A percentile compares a stretch with the other conserved stretches of the same genome.
Evolutionary conservation across 2,113 vertebrate genomes (phyloP).

Genomic region (Centropristis striata): DNA sequence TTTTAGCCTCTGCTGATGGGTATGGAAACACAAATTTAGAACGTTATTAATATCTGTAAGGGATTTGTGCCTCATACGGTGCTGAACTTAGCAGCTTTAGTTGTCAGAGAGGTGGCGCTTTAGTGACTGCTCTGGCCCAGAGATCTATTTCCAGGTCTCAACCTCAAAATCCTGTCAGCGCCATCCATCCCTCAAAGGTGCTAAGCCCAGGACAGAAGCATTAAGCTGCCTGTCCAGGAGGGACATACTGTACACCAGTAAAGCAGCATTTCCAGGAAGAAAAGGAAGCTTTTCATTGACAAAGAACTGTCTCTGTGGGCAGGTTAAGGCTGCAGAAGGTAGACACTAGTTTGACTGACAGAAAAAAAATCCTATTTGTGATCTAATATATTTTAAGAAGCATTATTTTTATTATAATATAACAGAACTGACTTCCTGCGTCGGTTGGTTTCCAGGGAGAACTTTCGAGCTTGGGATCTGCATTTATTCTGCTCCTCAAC

Average conservation of each 20-base stretch:
- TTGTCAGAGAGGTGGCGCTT: background rate
- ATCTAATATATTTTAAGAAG: no score
- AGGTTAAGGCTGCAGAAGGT: background rate
- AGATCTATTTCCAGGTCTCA: conserved; percentile 69
- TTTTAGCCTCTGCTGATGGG: conserved; percentile 1
- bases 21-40: conserved; percentile 23
- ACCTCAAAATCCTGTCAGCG: conserved; percentile 58
- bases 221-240: conserved; percentile 19
- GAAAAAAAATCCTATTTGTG: background rate
- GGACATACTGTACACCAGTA: background rate
- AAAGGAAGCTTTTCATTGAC: background rate
- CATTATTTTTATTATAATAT: background rate
- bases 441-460: conserved; percentile 89
- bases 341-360: background rate
- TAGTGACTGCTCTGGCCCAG: conserved; percentile 35
- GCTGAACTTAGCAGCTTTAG: conserved; percentile 43
- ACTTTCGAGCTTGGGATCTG: conserved; percentile 86
- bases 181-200: conserved; percentile 26
- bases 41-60: conserved; percentile 22
- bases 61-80: conserved; percentile 20
- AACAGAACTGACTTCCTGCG: conserved; percentile 88
- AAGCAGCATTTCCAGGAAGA: background rate
- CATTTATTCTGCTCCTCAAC: conserved; percentile 89
- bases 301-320: background rate
- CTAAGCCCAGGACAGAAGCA: conserved; percentile 34